Conservation (phyloP, 1,140 invertebrate genomes). For the Drosophila subpulchrella region DNA sequence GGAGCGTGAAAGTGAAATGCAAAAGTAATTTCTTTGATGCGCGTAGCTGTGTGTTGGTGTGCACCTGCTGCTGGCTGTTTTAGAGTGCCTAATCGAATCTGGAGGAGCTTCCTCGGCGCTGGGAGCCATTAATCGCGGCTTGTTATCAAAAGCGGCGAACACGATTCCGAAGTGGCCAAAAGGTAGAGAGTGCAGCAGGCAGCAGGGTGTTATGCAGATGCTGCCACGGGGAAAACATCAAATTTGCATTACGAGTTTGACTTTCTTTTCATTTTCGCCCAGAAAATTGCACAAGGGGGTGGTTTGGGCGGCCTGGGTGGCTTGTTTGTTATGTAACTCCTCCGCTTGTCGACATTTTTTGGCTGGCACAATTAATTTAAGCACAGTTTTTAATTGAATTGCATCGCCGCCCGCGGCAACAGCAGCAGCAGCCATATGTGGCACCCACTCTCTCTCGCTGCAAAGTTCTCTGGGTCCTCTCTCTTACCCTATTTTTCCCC, state of each 20-base stretch:
- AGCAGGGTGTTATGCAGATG: constrained; percentile 26
- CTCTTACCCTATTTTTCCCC: constrained; percentile 12
- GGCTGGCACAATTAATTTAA: constrained; percentile 49
- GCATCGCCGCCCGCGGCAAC: constrained; percentile 16
- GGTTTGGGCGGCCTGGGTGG: background rate
- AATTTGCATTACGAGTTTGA: constrained; percentile 46
- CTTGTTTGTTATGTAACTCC: constrained; percentile 25
- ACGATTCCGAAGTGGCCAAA: constrained; percentile 30
- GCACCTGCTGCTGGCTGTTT: constrained; percentile 17
- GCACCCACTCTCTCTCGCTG: constrained; percentile 10
- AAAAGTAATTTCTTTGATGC: constrained; percentile 42
- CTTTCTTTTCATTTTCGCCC: constrained; percentile 47
- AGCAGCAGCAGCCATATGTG: constrained; percentile 1
- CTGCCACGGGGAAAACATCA: constrained; percentile 39
- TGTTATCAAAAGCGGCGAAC: constrained; percentile 45
- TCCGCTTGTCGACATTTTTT: constrained; percentile 11
- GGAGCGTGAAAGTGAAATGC: constrained; percentile 67
- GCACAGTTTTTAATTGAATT: constrained; percentile 55
- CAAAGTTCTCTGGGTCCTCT: constrained; percentile 28
- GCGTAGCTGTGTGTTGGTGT: constrained; percentile 15
- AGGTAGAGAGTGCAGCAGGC: background rate
- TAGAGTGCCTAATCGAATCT: constrained; percentile 39
- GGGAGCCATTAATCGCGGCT: constrained; percentile 44
- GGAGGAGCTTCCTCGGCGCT: constrained; percentile 30
- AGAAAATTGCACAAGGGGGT: constrained; percentile 17